Percentiles rank a stretch among this genome's conserved stretches.
These are phyloP conservation scores for Hormaphis cornu DNA, from an alignment of 1,140 invertebrate genomes.

Conservation along the genomic window DNA sequence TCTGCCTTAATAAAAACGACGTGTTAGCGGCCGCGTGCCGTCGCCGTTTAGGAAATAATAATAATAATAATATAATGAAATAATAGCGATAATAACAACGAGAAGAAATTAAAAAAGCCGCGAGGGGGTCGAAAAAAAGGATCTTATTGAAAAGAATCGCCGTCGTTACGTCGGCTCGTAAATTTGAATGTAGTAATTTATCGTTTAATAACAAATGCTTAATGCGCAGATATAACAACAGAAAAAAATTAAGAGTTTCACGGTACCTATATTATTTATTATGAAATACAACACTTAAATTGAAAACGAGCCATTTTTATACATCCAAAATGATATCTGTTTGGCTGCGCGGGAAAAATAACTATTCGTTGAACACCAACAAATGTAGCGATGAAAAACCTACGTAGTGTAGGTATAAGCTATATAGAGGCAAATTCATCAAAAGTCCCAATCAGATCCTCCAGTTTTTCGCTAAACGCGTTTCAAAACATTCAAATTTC, in stretches of 20 bases:
- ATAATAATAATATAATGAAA: not conserved
- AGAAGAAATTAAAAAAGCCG: constrained; percentile 24
- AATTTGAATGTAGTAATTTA: not conserved
- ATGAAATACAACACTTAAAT: no score
- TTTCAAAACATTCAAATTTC: no score
- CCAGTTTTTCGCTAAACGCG: no score
- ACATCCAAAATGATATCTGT: no score
- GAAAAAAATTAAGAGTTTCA: not conserved
- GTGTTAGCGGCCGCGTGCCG: not conserved
- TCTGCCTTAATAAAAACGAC: not conserved
- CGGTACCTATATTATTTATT: not conserved
- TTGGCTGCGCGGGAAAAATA: no score
- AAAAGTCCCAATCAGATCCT: no score
- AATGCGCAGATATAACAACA: not conserved
- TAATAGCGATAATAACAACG: no score
- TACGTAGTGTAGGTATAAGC: no score
- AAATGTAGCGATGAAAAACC: no score
- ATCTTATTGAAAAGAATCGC: constrained; percentile 1
- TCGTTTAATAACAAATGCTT: not conserved
- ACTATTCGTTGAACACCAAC: no score
- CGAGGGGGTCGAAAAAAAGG: not conserved
- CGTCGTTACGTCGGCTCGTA: not conserved
- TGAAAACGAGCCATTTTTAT: no score
- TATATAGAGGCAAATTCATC: no score
- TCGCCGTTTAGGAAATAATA: not conserved